A percentile compares a stretch with the other conserved stretches of the same genome.
phyloP scores from a whole-genome alignment of 2,113 vertebrate genomes.

The Eurypyga helias region DNA sequence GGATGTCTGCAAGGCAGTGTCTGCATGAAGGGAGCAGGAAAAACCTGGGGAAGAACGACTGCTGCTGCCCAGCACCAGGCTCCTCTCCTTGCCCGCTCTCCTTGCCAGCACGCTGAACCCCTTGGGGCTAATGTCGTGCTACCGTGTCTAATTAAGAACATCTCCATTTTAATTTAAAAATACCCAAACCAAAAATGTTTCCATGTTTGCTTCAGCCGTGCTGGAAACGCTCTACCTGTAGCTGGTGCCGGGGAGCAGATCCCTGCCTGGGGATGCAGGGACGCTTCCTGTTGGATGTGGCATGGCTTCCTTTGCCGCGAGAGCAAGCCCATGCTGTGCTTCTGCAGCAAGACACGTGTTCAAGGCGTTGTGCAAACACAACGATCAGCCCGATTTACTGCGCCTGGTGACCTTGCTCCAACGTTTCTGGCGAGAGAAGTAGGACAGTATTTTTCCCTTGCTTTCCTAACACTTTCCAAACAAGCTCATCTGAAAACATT shows the following conservation, averaged over 20 bases:
- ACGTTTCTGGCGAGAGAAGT: not conserved
- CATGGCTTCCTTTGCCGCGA: not conserved
- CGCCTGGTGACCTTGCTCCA: not conserved
- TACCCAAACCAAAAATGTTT: not conserved
- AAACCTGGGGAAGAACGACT: not conserved
- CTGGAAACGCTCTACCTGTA: not conserved
- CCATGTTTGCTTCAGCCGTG: not conserved
- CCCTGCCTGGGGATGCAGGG: not conserved
- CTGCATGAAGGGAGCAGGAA: not conserved
- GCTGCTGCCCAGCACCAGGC: not conserved
- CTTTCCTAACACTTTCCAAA: constrained; percentile 54
- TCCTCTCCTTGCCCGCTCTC: not conserved
- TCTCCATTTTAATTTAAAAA: not conserved
- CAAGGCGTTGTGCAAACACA: not conserved
- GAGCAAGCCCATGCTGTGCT: rapidly evolving
- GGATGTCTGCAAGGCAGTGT: not conserved
- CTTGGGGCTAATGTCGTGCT: constrained; percentile 33
- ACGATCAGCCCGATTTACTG: not conserved
- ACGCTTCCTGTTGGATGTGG: not conserved
- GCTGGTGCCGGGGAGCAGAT: not conserved
- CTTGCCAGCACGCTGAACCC: not conserved
- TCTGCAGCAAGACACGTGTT: not conserved
- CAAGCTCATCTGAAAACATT: not conserved
- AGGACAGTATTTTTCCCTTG: constrained; percentile 2
- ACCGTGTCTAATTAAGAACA: constrained; percentile 13